A percentile compares a stretch with the other conserved stretches of the same genome.
Conservation (phyloP, 1,140 invertebrate genomes). For the Bursaphelenchus mucronatus region DNA sequence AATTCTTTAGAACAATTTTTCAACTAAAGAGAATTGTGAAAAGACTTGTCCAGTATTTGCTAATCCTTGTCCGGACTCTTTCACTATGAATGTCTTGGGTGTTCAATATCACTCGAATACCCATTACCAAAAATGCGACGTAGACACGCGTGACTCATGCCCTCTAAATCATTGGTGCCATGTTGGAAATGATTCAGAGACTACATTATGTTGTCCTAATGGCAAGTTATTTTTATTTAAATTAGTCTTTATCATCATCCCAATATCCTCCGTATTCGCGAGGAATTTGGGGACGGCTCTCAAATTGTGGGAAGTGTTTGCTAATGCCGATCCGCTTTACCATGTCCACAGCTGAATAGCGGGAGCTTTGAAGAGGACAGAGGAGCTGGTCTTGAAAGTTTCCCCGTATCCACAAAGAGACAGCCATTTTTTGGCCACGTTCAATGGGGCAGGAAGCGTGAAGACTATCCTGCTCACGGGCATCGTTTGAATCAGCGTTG, state of each 20-base stretch:
- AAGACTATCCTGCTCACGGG: conserved; percentile 25
- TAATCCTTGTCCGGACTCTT: conserved; percentile 21
- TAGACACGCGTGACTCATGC: conserved; percentile 24
- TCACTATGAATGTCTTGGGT: neutral
- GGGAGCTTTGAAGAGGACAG: neutral
- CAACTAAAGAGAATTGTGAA: conserved; percentile 34
- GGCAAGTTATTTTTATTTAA: conserved; percentile 31
- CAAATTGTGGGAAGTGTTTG: conserved; percentile 11
- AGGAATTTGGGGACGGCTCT: conserved; percentile 10
- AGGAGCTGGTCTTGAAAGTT: conserved; percentile 33
- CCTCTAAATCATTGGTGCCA: conserved; percentile 45
- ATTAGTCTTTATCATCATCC: conserved; percentile 10
- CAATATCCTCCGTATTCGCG: neutral
- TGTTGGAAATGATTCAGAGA: conserved; percentile 34
- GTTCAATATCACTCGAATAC: neutral
- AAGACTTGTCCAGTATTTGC: conserved; percentile 41
- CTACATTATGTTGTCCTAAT: conserved; percentile 52
- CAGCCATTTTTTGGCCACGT: conserved; percentile 47
- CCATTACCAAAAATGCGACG: conserved; percentile 18
- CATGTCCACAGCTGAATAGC: conserved; percentile 2
- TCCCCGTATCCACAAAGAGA: conserved; percentile 49
- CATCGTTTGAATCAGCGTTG: conserved; percentile 46
- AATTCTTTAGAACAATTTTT: conserved; percentile 47
- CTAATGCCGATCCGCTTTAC: neutral
- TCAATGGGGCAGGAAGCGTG: conserved; percentile 52